Percentiles rank a stretch among this genome's conserved stretches.
Evolutionary conservation across 1,140 invertebrate genomes (phyloP).

Genomic region (Pinna nobilis): DNA sequence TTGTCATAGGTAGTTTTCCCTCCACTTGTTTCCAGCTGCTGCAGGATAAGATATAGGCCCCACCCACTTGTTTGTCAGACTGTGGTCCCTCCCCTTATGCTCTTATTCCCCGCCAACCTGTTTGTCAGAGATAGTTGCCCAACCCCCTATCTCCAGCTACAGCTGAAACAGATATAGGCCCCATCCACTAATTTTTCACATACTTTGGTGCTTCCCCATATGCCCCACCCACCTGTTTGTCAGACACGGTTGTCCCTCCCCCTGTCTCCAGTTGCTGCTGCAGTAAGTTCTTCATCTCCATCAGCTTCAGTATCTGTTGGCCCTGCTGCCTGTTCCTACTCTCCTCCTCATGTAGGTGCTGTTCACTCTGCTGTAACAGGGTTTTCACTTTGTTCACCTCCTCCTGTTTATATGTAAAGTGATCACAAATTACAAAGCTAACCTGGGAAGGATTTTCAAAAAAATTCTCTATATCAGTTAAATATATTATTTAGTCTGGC

Average conservation of each 20-base stretch:
- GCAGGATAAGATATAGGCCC: background rate
- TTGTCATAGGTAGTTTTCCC: background rate
- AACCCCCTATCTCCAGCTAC: too few relatives aligned
- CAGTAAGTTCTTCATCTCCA: constrained; percentile 62
- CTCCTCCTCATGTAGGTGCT: constrained; percentile 55
- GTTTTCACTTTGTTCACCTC: constrained; percentile 60
- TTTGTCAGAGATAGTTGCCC: constrained; percentile 31
- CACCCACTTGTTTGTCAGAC: constrained; percentile 6
- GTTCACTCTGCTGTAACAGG: constrained; percentile 65
- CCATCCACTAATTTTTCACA: constrained; percentile 14
- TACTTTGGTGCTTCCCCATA: background rate
- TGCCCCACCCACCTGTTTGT: constrained; percentile 56
- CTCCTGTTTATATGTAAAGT: constrained; percentile 40
- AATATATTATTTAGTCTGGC: background rate
- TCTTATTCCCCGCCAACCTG: constrained; percentile 19
- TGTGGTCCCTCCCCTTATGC: background rate
- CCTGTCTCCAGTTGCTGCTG: constrained; percentile 63
- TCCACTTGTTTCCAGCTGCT: background rate
- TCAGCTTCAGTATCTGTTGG: constrained; percentile 59
- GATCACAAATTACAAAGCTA: background rate
- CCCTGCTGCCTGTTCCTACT: constrained; percentile 32
- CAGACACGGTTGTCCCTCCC: constrained; percentile 48
- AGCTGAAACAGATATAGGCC: background rate
- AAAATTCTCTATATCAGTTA: background rate
- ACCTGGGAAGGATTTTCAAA: background rate